phyloP scores from a whole-genome alignment of 2,797 vertebrate genomes.

The Poeciliopsis paucimaculata region DNA sequence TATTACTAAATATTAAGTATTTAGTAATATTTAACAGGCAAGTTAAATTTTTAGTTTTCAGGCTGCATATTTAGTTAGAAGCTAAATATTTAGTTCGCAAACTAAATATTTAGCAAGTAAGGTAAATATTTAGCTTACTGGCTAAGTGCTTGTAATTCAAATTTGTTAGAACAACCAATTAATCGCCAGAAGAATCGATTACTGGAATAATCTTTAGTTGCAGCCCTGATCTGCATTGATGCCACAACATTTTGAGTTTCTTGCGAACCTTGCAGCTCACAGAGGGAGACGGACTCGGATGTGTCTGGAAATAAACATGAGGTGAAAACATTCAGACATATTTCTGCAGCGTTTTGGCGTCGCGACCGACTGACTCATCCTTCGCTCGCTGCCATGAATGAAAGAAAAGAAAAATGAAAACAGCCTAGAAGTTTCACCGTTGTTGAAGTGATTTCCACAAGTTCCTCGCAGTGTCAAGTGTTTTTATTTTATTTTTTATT shows the following conservation, averaged over 20 bases:
- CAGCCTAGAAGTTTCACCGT: slow-evolving; percentile 41
- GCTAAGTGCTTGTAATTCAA: too few species aligned
- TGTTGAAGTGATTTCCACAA: slow-evolving; percentile 53
- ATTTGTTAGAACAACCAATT: too few species aligned
- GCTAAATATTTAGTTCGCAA: too few species aligned
- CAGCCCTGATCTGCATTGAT: too few species aligned
- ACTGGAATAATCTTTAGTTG: too few species aligned
- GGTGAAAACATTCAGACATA: slow-evolving; percentile 18
- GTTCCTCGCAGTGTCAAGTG: slow-evolving; percentile 29
- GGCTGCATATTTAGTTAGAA: too few species aligned
- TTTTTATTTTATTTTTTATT: slow-evolving; percentile 10
- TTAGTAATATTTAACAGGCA: too few species aligned
- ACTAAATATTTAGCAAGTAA: too few species aligned
- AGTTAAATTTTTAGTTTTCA: too few species aligned
- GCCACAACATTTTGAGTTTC: neutral
- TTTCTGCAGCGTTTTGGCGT: slow-evolving; percentile 18
- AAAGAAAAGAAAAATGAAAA: slow-evolving; percentile 43
- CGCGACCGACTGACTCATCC: slow-evolving; percentile 50
- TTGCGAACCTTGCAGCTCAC: neutral
- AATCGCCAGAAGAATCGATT: too few species aligned
- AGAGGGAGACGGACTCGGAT: slow-evolving; percentile 5
- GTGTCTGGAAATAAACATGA: slow-evolving; percentile 44
- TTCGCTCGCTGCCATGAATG: slow-evolving; percentile 44
- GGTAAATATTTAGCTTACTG: too few species aligned
- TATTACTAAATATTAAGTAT: too few species aligned